phyloP scores from a whole-genome alignment of 2,888 invertebrate species.

The Pterobdella sp. region DNA sequence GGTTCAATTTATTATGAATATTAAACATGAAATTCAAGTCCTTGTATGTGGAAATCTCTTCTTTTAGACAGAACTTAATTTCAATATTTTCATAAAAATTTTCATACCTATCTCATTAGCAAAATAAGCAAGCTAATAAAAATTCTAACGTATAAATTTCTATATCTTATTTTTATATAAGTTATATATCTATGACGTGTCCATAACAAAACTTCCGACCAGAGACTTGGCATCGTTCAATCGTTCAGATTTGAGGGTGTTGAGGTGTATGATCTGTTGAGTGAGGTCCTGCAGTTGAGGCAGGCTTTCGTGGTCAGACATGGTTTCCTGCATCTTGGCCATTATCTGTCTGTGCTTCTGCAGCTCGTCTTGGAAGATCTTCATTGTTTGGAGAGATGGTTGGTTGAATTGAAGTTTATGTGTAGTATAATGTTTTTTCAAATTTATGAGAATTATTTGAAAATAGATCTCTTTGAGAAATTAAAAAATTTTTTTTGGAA shows the following conservation, averaged over 20 bases:
- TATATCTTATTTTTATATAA: neutral
- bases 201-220: conserved; percentile 38
- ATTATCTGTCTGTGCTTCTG: conserved; percentile 40
- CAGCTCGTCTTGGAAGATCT: conserved; percentile 46
- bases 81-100: too few species aligned
- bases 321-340: conserved; percentile 44
- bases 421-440: too few species aligned
- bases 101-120: too few species aligned
- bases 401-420: too few species aligned
- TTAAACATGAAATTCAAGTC: neutral
- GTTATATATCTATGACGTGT: neutral
- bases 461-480: too few species aligned
- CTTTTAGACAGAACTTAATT: too few species aligned
- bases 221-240: conserved; percentile 47
- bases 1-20: neutral
- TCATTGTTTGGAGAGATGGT: too few species aligned
- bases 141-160: too few species aligned
- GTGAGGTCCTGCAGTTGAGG: conserved; percentile 46
- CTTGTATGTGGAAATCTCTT: too few species aligned
- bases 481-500: too few species aligned
- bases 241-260: conserved; percentile 44
- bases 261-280: conserved; percentile 45
- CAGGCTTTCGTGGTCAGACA: conserved; percentile 41
- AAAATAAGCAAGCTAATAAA: too few species aligned
- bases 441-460: too few species aligned